Evolutionary conservation across 2,888 invertebrate species (phyloP), one percentile per base, ranked within the genome.

Genomic region (Byasa hedistus): DNA sequence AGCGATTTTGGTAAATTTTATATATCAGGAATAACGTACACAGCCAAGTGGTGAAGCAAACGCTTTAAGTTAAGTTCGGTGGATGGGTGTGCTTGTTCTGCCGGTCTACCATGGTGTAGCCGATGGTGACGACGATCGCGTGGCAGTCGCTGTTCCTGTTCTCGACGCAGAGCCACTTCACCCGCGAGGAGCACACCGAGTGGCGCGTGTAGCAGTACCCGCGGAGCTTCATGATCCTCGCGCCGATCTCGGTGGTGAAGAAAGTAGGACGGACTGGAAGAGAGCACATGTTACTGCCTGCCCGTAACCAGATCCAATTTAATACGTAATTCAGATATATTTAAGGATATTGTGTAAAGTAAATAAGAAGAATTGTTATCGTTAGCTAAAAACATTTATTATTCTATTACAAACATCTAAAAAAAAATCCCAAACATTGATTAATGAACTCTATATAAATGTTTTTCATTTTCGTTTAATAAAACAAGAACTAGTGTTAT

Each of bases 191-290:
- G 75, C 90, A 91, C 44, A 91, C 90, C 0, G 90, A 91, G 69
- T 89, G 90, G 0, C 89, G 74, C 0, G 89, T 87, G 72, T 90
- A 89, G 79, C 85, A 82, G 75, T 88, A 88, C 0, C 90, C 90
- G 0, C 83, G 80, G 8, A 89, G 79, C 72, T 84, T 85, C 90
- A 91, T 91, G 32, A 87, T 80, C 36, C 85, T 81, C 0, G 86
- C 89, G 0, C 89, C 89, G 60, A 85, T 87, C 57, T 83, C 84
- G 0, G 88, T 85, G 2, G 85, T 87, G 79, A 82, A 86, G 78
- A 90, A 90, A 5, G 81, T 76, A 0, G 89, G 90, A 0, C 88
- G 84, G 72, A 87, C 87, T 85, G 80, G 51, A 74, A 75, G 54
- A 48, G 39, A 56, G 64, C 32, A 1, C 60, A 19, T 19, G 27